Conservation (phyloP, 2,888 invertebrate species). For the Schizaphis graminum region DNA sequence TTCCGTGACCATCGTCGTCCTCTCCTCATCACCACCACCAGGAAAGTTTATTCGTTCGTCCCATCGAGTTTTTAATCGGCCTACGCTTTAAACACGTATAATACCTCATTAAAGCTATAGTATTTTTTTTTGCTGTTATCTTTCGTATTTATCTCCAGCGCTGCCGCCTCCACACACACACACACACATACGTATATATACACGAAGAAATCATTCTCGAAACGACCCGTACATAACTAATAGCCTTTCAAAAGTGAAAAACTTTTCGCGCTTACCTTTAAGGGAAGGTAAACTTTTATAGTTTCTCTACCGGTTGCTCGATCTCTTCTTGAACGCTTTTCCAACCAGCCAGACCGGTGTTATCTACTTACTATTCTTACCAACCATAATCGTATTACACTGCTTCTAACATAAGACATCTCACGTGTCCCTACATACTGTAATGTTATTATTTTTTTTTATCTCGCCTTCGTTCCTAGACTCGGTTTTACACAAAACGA, state of each 20-base stretch:
- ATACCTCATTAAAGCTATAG: conserved; percentile 54
- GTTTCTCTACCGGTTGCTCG: conserved; percentile 11
- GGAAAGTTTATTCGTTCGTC: not conserved
- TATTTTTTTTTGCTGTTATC: not conserved
- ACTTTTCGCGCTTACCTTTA: conserved; percentile 32
- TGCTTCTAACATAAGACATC: not conserved
- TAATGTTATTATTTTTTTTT: not conserved
- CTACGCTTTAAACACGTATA: conserved; percentile 34
- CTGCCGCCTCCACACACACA: not conserved
- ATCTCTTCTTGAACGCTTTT: not conserved
- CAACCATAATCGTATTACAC: not conserved
- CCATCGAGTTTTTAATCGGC: conserved; percentile 42
- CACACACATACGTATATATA: not conserved
- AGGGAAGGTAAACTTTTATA: conserved; percentile 21
- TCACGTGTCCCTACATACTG: not conserved
- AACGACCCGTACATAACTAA: conserved; percentile 26
- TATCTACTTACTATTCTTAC: not conserved
- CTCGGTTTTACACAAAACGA: not conserved
- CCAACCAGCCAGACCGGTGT: not conserved
- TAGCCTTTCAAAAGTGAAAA: conserved; percentile 55
- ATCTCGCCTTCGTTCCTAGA: not conserved
- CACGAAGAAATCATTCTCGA: not conserved
- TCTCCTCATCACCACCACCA: too few species aligned
- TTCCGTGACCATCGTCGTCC: conserved; percentile 45
- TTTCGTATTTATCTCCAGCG: not conserved